A percentile compares a stretch with the other conserved stretches of the same genome.
Evolutionary conservation across 2,888 invertebrate genomes (phyloP).

Genomic region (Sesia bembeciformis): DNA sequence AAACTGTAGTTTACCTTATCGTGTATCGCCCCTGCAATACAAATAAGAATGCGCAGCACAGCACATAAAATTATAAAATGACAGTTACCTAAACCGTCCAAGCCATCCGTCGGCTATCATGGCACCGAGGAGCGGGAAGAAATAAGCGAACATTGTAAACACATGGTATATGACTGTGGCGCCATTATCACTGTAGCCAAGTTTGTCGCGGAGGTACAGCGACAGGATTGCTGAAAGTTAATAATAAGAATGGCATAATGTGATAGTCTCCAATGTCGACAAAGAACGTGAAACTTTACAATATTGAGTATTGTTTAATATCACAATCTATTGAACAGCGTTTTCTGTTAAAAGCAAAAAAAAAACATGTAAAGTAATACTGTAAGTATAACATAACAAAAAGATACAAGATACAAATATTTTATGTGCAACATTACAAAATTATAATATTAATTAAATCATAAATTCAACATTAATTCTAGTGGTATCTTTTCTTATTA

Average conservation of each 20-base stretch:
- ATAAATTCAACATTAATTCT: no score
- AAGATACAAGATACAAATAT: no score
- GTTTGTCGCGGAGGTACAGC: slow-evolving; percentile 87
- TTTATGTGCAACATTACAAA: no score
- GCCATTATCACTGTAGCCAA: slow-evolving; percentile 80
- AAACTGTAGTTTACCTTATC: background rate
- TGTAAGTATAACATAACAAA: no score
- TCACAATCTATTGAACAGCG: no score
- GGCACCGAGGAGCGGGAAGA: slow-evolving; percentile 92
- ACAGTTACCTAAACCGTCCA: slow-evolving; percentile 84
- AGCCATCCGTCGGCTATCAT: slow-evolving; percentile 94
- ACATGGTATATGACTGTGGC: slow-evolving; percentile 92
- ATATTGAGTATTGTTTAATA: no score
- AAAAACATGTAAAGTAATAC: no score
- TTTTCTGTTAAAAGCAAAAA: no score
- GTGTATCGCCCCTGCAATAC: background rate
- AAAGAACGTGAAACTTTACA: no score
- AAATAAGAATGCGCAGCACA: background rate
- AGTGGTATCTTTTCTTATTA: no score
- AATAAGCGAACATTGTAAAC: slow-evolving; percentile 92
- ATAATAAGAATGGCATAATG: background rate
- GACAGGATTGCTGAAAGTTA: slow-evolving; percentile 88
- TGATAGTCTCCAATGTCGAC: no score
- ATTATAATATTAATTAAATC: no score
- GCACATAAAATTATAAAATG: background rate